Evolutionary conservation across 1,140 invertebrate genomes (phyloP).

Genomic region (Brachionus koreanus): DNA sequence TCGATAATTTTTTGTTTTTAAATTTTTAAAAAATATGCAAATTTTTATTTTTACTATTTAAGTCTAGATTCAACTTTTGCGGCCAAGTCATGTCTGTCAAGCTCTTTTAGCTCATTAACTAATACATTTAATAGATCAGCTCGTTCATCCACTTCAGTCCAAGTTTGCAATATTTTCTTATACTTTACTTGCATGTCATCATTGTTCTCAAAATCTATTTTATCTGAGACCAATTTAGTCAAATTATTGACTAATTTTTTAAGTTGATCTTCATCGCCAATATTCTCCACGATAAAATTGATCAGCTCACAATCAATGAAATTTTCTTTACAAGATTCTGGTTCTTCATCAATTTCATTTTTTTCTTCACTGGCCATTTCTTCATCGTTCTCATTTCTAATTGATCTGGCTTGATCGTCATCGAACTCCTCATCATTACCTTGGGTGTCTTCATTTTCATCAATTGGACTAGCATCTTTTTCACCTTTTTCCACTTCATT

Average conservation of each 20-base stretch:
- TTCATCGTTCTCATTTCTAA: constrained; percentile 9
- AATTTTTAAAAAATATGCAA: background rate
- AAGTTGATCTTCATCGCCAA: background rate
- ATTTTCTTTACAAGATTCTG: background rate
- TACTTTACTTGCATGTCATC: background rate
- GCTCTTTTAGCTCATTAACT: background rate
- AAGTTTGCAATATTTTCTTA: constrained; percentile 34
- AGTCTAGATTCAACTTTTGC: background rate
- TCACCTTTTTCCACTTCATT: background rate
- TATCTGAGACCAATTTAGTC: background rate
- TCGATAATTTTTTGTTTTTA: background rate
- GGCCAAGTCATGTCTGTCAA: background rate
- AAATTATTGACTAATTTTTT: background rate
- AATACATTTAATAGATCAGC: background rate
- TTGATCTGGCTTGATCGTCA: constrained; percentile 1
- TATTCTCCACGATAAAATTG: background rate
- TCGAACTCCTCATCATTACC: constrained; percentile 14
- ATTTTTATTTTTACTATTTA: too few species aligned
- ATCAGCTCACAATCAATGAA: constrained; percentile 21
- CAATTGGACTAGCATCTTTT: background rate
- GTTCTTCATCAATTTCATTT: background rate
- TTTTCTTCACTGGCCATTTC: background rate
- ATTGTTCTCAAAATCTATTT: background rate
- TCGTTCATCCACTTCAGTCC: constrained; percentile 18
- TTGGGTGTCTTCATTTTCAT: constrained; percentile 23